These are phyloP conservation scores for Dinoponera quadriceps DNA, from an alignment of 1,140 invertebrate genomes.

Conservation along the genomic window DNA sequence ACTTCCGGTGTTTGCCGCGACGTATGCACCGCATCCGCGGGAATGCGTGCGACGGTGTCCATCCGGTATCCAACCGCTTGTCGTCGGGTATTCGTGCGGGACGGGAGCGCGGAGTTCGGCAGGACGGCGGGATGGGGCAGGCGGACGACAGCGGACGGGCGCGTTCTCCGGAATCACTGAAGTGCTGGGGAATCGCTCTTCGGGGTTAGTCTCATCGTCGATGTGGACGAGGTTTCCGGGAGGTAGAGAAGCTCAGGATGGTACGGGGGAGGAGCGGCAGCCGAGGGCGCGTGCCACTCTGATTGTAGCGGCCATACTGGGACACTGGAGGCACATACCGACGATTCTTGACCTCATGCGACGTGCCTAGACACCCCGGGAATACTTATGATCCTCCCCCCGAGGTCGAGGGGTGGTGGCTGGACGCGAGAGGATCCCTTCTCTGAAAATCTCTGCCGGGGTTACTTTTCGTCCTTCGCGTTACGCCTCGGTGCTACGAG, in stretches of 20 bases:
- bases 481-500: background rate
- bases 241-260: slow-evolving; percentile 42
- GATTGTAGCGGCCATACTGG: slow-evolving; percentile 78
- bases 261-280: slow-evolving; percentile 46
- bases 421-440: background rate
- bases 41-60: slow-evolving; percentile 53
- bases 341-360: slow-evolving; percentile 77
- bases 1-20: slow-evolving; percentile 20
- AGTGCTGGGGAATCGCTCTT: slow-evolving; percentile 63
- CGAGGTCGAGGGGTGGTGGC: slow-evolving; percentile 2
- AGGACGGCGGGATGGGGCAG: too few species aligned
- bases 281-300: slow-evolving; percentile 78
- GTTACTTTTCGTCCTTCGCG: background rate
- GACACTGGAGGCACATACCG: slow-evolving; percentile 79
- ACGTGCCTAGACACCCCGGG: slow-evolving; percentile 74
- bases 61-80: slow-evolving; percentile 51
- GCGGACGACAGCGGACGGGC: background rate
- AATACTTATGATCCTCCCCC: slow-evolving; percentile 75
- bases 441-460: slow-evolving; percentile 1
- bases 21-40: slow-evolving; percentile 37
- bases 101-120: background rate
- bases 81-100: slow-evolving; percentile 35
- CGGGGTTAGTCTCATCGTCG: slow-evolving; percentile 66
- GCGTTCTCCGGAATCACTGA: slow-evolving; percentile 61
- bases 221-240: slow-evolving; percentile 59